Conservation (phyloP, 2,113 vertebrate species). For the Python bivittatus region DNA sequence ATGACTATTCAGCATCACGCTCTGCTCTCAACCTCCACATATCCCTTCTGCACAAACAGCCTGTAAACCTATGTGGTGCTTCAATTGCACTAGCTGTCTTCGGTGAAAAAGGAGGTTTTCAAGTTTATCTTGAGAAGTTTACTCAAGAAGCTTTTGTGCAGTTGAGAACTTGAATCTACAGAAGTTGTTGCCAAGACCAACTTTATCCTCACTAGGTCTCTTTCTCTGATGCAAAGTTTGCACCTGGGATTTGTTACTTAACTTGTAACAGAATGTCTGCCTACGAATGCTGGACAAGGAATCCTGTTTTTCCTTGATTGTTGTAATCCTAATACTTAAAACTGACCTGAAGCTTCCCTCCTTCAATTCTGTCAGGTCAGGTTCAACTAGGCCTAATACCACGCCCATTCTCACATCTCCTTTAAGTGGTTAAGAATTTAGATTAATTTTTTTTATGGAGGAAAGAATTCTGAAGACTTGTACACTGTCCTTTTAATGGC, state of each 20-base stretch:
- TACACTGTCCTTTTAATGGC: neutral
- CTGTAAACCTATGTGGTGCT: neutral
- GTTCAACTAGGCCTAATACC: neutral
- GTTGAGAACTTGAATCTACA: neutral
- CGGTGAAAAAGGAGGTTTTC: neutral
- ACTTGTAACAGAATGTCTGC: neutral
- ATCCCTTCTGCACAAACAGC: neutral
- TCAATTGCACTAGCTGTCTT: neutral
- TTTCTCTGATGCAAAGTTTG: neutral
- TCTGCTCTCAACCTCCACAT: no score
- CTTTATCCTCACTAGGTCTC: no score
- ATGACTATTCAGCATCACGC: neutral
- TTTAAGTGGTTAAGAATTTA: neutral
- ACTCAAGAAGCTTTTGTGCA: neutral
- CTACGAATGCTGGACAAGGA: neutral
- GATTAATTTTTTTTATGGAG: neutral
- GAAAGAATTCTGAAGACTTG: neutral
- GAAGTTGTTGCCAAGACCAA: neutral
- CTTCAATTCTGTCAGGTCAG: neutral
- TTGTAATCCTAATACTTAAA: neutral
- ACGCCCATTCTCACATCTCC: neutral
- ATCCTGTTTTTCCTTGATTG: neutral
- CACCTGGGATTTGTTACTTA: neutral
- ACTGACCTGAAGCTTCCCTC: neutral
- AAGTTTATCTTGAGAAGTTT: neutral